Evolutionary conservation across 2,113 vertebrate species (phyloP).

Genomic region (Fukomys damarensis): DNA sequence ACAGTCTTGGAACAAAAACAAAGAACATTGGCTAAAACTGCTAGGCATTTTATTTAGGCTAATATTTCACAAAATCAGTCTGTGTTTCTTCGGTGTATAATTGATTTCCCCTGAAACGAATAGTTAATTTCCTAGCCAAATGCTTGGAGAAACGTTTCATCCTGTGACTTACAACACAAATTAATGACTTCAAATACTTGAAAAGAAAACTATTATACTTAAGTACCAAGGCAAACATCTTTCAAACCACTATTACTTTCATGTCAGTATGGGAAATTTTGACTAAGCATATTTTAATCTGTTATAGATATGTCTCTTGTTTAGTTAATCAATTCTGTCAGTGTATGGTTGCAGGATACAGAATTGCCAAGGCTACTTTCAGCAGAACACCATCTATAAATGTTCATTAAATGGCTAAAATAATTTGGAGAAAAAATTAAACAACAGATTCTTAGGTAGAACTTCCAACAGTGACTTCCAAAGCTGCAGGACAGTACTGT

Average conservation of each 20-base stretch:
- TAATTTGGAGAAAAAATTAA: not conserved
- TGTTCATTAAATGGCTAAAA: not conserved
- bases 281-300: not conserved
- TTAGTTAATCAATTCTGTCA: not conserved
- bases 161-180: not conserved
- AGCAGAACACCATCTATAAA: not conserved
- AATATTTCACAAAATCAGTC: not conserved
- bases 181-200: not conserved
- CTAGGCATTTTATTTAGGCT: not conserved
- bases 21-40: not conserved
- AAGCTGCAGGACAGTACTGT: not conserved
- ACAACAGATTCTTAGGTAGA: not conserved
- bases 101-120: conserved; percentile 43
- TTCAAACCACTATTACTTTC: conserved; percentile 31
- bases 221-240: not conserved
- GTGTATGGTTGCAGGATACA: not conserved
- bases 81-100: conserved; percentile 39
- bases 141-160: not conserved
- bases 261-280: not conserved
- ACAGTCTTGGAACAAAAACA: conserved; percentile 28
- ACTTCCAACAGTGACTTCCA: not conserved
- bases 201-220: not conserved
- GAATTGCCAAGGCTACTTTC: not conserved
- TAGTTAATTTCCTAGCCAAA: conserved; percentile 7
- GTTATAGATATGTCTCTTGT: not conserved